These are phyloP conservation scores for Oxycera nigricornis DNA, from an alignment of 2,888 invertebrate genomes.

Conservation along the genomic window DNA sequence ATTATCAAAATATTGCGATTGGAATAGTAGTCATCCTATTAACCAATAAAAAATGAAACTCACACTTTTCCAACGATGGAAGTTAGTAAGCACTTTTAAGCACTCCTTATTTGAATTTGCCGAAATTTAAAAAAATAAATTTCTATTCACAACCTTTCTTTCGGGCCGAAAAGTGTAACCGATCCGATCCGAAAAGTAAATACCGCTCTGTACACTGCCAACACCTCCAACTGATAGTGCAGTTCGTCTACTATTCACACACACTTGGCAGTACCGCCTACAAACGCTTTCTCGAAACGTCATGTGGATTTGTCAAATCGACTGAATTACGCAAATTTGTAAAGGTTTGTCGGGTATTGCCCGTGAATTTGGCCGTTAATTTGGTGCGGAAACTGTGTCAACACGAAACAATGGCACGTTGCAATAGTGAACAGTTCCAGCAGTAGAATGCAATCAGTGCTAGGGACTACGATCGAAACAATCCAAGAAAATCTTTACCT, in stretches of 20 bases:
- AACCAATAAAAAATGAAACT: not conserved
- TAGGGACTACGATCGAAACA: too few relatives aligned
- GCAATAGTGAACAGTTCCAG: too few relatives aligned
- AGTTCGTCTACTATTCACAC: not conserved
- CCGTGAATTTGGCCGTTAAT: not conserved
- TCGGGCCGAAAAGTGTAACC: too few relatives aligned
- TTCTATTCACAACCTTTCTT: too few relatives aligned
- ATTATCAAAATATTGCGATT: too few relatives aligned
- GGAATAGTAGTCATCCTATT: too few relatives aligned
- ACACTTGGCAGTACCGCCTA: not conserved
- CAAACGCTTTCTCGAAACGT: not conserved
- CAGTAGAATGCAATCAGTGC: too few relatives aligned
- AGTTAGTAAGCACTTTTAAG: too few relatives aligned
- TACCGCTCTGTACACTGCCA: not conserved
- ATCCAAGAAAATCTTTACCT: not conserved
- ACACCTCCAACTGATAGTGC: not conserved
- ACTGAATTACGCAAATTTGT: slow-evolving; percentile 7
- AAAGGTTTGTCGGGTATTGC: not conserved
- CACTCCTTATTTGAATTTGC: too few relatives aligned
- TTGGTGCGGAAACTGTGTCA: not conserved
- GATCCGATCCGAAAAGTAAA: too few relatives aligned
- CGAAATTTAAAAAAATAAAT: too few relatives aligned
- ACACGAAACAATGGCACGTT: too few relatives aligned
- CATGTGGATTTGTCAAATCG: not conserved
- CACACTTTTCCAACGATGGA: not conserved